Base-by-base conservation (phyloP, 2,797 vertebrate species). In the Allochrocebus solatus region DNA sequence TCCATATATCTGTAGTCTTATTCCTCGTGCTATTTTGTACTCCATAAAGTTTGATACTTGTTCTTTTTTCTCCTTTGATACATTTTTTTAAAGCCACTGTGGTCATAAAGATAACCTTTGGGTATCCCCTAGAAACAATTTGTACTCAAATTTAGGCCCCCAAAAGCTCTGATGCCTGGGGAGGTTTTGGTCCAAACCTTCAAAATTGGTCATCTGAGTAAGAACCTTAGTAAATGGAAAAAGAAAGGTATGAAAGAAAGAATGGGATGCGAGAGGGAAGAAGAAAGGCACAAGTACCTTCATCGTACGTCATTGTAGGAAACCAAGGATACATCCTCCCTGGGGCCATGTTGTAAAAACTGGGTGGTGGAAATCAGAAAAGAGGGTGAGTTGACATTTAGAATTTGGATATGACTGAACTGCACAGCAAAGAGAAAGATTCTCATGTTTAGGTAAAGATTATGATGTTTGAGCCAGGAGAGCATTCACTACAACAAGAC, bases 361-460 rank as follows among this genome's bases (percentile, higher is more conserved):
- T 39, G 5, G 9, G 26, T 67, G 72, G 30, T 48, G 13, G 84
- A 91, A 92, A 95, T 75, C 13, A 89, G 26, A 86, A 64, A 21
- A 93, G n/a, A 70, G 50, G 4, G 33, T 57, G 12, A 82, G 12
- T 2, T 81, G 17, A 88, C 82, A 90, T 84, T 72, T 83, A 70
- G 8, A 94, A 95, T 87, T 89, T 87, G 46, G n/a, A 89, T 57
- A 89, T 84, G 76, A 53, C 19, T 43, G 33, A 95, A 81, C 39
- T 74, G 11, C 17, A 94, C 30, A 39, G 61, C 67, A 82, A 95
- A 97, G 80, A 72, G 55, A 90, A 96, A 89, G 50, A 64, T 83
- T 92, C 83, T 93, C 43, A 12, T 79, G 70, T 80, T 82, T 67
- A 24, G 61, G 26, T 94, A 91, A 82, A 83, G 89, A 95, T 82